Evolutionary conservation across 2,113 vertebrate species (phyloP), one percentile per base, ranked within the genome.

Genomic region (Seriola aureovittata): DNA sequence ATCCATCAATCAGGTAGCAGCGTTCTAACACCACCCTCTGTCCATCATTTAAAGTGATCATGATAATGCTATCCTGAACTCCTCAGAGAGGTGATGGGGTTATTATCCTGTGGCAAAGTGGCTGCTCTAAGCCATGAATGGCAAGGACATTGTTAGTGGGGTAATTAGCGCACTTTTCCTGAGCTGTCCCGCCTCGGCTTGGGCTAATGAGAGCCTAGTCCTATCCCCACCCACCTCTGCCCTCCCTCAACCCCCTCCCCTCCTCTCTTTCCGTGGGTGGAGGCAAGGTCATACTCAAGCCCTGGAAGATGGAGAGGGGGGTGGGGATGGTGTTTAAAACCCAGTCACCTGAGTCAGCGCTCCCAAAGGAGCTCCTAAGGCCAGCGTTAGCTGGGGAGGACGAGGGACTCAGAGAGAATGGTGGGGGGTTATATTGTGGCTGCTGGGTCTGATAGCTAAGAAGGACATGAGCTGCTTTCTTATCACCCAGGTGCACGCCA

Each of bases 281-380:
- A 84, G 90, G 85, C 96, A 96, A 96, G 96, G 97, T 96, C 95
- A 91, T 38, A 7, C 86, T 62, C 92, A 88, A 93, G 76, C 87
- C 78, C 69, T 75, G 75, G 70, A 85, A 82, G 85, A 88, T 68
- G 46, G 81, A 67, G 71, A 55, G 55, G 75, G 80, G 85, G 86
- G 44, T 25, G 75, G 84, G 85, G 36, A 75, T 66, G 90, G 82
- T 46, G 87, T 88, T 90, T 94, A 97, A 96, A 86, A 94, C 95
- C 80, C 12, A 89, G 91, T 87, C 66, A 88, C 84, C 96, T 96
- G 96, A 96, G 95, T 96, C 96, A 97, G 96, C 96, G 81, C 87
- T 94, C 91, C 92, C 89, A 77, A 78, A 92, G 90, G 91, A 92
- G 91, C 86, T 91, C 72, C 87, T 75, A 54, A 81, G 82, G 80